These are phyloP conservation scores for Florisuga fusca DNA, from an alignment of 2,797 vertebrate genomes.

Conservation along the genomic window DNA sequence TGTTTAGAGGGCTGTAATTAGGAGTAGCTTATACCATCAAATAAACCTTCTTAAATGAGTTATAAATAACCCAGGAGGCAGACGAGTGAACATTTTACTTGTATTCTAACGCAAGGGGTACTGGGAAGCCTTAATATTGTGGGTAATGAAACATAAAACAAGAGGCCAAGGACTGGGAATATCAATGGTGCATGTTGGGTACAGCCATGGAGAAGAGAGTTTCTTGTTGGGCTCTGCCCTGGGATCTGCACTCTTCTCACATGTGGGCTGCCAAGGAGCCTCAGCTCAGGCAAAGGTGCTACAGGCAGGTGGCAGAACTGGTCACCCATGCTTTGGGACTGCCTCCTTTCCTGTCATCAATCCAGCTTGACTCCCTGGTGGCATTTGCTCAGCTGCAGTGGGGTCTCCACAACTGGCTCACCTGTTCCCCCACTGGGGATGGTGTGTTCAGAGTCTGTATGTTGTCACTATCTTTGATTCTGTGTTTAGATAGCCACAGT, in stretches of 20 bases:
- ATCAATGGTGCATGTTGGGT: fast-evolving
- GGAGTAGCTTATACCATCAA: neutral
- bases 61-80: neutral
- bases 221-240: neutral
- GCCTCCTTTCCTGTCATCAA: neutral
- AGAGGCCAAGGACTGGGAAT: neutral
- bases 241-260: neutral
- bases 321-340: neutral
- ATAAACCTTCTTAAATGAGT: neutral
- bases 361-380: neutral
- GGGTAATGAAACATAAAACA: neutral
- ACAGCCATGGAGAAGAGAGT: neutral
- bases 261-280: fast-evolving
- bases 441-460: neutral
- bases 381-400: neutral
- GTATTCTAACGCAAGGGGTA: neutral
- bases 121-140: neutral
- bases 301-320: neutral
- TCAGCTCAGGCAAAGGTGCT: fast-evolving
- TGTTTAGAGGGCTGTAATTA: neutral
- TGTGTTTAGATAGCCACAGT: neutral
- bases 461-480: neutral
- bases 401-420: neutral
- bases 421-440: neutral
- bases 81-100: neutral